Percentiles rank a stretch among this genome's conserved stretches.
phyloP scores from a whole-genome alignment of 2,888 invertebrate species.

The Merodon equestris region DNA sequence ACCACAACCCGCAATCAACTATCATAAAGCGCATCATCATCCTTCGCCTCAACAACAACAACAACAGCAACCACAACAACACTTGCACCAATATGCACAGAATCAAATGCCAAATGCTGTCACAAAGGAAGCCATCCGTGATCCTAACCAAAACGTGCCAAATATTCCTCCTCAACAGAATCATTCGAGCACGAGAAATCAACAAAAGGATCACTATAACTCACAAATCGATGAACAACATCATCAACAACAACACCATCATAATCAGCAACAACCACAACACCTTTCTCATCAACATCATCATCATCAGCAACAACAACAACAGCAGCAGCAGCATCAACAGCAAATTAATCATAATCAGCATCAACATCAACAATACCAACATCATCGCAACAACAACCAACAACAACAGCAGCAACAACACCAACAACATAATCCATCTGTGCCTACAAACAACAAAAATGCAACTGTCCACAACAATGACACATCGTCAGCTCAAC shows the following conservation, averaged over 20 bases:
- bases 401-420: slow-evolving; percentile 68
- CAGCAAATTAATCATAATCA: slow-evolving; percentile 70
- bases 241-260: slow-evolving; percentile 46
- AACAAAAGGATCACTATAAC: slow-evolving; percentile 53
- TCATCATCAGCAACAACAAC: slow-evolving; percentile 71
- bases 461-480: slow-evolving; percentile 54
- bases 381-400: slow-evolving; percentile 61
- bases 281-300: slow-evolving; percentile 64
- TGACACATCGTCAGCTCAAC: slow-evolving; percentile 49
- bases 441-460: slow-evolving; percentile 47
- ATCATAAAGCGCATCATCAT: slow-evolving; percentile 51
- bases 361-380: slow-evolving; percentile 69
- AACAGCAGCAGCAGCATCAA: slow-evolving; percentile 71
- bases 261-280: slow-evolving; percentile 70
- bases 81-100: slow-evolving; percentile 46
- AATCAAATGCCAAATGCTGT: slow-evolving; percentile 38
- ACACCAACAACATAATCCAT: slow-evolving; percentile 70
- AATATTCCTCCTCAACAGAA: slow-evolving; percentile 54
- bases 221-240: slow-evolving; percentile 53
- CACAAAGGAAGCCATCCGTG: slow-evolving; percentile 53
- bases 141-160: slow-evolving; percentile 70
- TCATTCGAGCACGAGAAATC: slow-evolving; percentile 36
- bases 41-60: slow-evolving; percentile 28
- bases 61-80: slow-evolving; percentile 32
- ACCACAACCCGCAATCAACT: slow-evolving; percentile 28